A percentile compares a stretch with the other conserved stretches of the same genome.
phyloP scores from a whole-genome alignment of 2,113 vertebrate species.

The Microtus richardsoni region DNA sequence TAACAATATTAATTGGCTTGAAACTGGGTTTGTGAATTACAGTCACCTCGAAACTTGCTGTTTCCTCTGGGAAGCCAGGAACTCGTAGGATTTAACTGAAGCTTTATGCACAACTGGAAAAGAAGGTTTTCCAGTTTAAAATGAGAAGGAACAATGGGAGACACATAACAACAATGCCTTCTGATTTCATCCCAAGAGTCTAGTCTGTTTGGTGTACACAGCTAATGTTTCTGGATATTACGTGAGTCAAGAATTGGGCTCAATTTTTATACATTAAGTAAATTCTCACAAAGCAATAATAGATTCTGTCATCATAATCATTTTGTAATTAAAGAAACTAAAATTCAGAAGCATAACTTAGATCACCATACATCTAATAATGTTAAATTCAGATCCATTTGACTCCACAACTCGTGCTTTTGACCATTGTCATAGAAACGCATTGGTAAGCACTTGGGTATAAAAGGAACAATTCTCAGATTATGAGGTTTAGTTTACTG shows the following conservation, averaged over 20 bases:
- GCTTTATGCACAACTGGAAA: conserved; percentile 32
- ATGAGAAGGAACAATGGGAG: not conserved
- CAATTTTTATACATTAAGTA: conserved; percentile 47
- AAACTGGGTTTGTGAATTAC: conserved; percentile 32
- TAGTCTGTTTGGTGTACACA: conserved; percentile 15
- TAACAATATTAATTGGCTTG: conserved; percentile 1
- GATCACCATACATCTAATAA: not conserved
- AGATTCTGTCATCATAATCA: conserved; percentile 1
- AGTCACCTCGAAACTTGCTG: conserved; percentile 32
- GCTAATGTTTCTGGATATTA: conserved; percentile 48
- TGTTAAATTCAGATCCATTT: conserved; percentile 26
- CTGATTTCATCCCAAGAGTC: conserved; percentile 49
- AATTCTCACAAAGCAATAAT: conserved; percentile 45
- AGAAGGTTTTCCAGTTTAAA: conserved; percentile 39
- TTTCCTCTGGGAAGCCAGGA: conserved; percentile 6
- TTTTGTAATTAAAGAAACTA: conserved; percentile 61
- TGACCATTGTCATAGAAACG: conserved; percentile 29
- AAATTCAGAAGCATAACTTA: conserved; percentile 13
- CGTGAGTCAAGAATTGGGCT: conserved; percentile 23
- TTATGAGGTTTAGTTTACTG: conserved; percentile 17
- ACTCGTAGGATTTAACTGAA: not conserved
- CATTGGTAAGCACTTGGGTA: conserved; percentile 51
- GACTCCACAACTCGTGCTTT: conserved; percentile 6
- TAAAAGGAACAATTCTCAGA: conserved; percentile 52
- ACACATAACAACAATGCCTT: not conserved